Evolutionary conservation across 2,888 invertebrate species (phyloP).

Genomic region (Zeuzera pyrina): DNA sequence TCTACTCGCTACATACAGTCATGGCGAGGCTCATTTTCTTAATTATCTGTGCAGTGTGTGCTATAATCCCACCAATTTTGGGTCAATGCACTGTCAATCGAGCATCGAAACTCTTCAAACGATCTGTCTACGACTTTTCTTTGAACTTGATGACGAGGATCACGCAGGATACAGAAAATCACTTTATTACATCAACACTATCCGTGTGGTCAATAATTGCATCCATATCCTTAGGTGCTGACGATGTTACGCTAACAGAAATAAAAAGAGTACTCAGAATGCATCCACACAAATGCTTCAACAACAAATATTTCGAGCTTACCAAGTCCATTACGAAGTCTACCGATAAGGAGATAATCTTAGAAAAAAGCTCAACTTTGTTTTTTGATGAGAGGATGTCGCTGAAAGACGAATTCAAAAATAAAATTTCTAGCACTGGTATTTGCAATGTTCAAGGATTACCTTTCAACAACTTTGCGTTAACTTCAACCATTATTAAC

Average conservation of each 20-base stretch:
- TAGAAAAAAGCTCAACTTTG: constrained; percentile 40
- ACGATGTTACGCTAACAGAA: constrained; percentile 33
- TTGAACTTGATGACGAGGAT: constrained; percentile 20
- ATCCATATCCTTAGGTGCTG: constrained; percentile 39
- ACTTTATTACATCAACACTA: constrained; percentile 45
- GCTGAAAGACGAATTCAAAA: constrained; percentile 27
- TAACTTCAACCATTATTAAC: constrained; percentile 37
- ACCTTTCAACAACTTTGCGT: constrained; percentile 26
- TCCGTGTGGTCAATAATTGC: constrained; percentile 47
- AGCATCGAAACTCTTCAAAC: constrained; percentile 23
- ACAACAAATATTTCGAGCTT: constrained; percentile 37
- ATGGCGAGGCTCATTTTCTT: constrained; percentile 16
- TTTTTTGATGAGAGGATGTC: constrained; percentile 32
- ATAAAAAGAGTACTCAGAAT: constrained; percentile 32
- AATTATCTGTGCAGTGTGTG: constrained; percentile 15
- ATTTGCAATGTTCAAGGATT: constrained; percentile 30
- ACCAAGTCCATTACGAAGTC: constrained; percentile 23
- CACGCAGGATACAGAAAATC: constrained; percentile 42
- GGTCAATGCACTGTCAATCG: constrained; percentile 28
- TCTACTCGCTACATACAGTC: constrained; percentile 7
- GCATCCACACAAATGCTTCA: constrained; percentile 42
- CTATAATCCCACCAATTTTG: constrained; percentile 18
- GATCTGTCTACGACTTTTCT: constrained; percentile 33
- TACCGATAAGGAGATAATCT: constrained; percentile 20
- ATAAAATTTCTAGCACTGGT: constrained; percentile 21